These are phyloP conservation scores for Atlantisia rogersi DNA, from an alignment of 2,113 vertebrate species.

Conservation along the genomic window DNA sequence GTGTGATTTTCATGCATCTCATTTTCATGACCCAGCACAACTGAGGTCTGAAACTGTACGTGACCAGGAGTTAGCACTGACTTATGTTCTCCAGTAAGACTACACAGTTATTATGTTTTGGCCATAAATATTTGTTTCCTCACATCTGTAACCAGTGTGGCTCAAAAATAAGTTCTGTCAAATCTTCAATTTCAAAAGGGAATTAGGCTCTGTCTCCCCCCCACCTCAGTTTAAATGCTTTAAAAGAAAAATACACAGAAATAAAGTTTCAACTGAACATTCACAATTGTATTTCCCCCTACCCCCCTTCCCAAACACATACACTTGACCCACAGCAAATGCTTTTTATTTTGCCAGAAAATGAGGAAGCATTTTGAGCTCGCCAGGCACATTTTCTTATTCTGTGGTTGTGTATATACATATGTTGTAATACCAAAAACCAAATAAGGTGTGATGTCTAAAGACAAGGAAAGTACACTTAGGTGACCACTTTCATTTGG, in stretches of 20 bases:
- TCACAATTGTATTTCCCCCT: neutral
- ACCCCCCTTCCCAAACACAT: neutral
- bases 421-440: neutral
- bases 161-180: neutral
- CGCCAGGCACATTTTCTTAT: neutral
- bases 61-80: neutral
- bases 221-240: neutral
- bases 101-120: neutral
- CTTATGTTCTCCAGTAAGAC: neutral
- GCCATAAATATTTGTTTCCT: neutral
- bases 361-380: neutral
- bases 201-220: neutral
- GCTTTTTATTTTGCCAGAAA: neutral
- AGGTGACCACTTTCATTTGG: neutral
- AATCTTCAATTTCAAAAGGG: neutral
- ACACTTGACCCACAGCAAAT: neutral
- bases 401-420: neutral
- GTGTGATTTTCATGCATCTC: neutral
- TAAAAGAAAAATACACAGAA: neutral
- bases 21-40: neutral
- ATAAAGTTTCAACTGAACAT: neutral
- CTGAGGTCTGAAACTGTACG: neutral
- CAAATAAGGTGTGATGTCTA: neutral
- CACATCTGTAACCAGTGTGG: neutral
- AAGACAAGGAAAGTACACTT: neutral